These are phyloP conservation scores for Drosophila bunnanda DNA, from an alignment of 2,888 invertebrate species.

Conservation along the genomic window DNA sequence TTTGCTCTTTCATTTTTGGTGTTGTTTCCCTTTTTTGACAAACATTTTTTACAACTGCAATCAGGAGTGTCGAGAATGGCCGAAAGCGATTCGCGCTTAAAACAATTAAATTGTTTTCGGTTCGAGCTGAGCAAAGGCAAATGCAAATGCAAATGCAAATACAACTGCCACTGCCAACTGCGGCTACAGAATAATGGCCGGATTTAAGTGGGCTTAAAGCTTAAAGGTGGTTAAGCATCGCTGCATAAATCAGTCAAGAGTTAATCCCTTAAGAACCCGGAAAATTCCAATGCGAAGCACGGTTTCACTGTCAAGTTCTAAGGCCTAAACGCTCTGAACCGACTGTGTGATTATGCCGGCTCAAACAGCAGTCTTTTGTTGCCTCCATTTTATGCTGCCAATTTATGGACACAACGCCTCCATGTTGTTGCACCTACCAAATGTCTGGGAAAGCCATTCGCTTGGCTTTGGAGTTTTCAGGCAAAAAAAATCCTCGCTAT, in stretches of 20 bases:
- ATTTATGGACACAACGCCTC: constrained; percentile 45
- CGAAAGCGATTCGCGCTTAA: constrained; percentile 57
- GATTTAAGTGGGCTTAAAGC: constrained; percentile 35
- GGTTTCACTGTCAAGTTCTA: constrained; percentile 33
- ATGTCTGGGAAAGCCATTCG: constrained; percentile 9
- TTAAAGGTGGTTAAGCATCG: constrained; percentile 7
- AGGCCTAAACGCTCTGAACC: constrained; percentile 10
- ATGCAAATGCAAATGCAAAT: constrained; percentile 16
- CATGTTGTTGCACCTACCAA: constrained; percentile 5
- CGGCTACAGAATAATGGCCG: constrained; percentile 28
- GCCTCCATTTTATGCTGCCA: constrained; percentile 20
- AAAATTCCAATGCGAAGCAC: constrained; percentile 17
- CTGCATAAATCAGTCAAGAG: constrained; percentile 9
- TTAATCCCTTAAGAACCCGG: constrained; percentile 12
- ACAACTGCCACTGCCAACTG: not conserved
- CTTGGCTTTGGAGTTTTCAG: constrained; percentile 19
- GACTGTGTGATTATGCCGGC: constrained; percentile 64
- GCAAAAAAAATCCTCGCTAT: not conserved
- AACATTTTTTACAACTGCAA: constrained; percentile 60
- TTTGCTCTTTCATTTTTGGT: constrained; percentile 35
- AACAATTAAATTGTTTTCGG: constrained; percentile 62
- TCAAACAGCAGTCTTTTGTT: constrained; percentile 34
- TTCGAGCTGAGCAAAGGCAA: constrained; percentile 18
- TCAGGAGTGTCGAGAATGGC: constrained; percentile 56
- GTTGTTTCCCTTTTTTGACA: constrained; percentile 9